Percentiles rank a stretch among this genome's conserved stretches.
These are phyloP conservation scores for Tiliacea aurago DNA, from an alignment of 2,888 invertebrate species.

Conservation along the genomic window DNA sequence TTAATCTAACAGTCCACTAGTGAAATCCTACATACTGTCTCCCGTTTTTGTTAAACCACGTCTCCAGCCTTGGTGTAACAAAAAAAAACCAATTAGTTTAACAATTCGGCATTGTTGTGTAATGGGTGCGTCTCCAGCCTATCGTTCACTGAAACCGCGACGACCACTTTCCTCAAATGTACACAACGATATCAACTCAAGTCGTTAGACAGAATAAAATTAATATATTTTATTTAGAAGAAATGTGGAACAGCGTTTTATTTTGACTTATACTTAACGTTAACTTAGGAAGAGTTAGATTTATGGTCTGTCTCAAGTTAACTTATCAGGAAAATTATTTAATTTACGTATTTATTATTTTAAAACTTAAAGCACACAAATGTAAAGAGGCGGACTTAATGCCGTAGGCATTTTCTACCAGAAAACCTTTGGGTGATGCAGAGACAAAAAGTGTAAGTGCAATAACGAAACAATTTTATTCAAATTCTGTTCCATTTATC, in stretches of 20 bases:
- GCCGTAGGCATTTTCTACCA: neutral
- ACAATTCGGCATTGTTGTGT: slow-evolving; percentile 4
- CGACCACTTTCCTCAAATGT: slow-evolving; percentile 9
- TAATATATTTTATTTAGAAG: neutral
- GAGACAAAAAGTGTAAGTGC: neutral
- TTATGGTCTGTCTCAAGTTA: neutral
- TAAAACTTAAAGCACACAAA: neutral
- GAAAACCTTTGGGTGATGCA: neutral
- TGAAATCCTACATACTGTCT: neutral
- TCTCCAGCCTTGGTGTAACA: neutral
- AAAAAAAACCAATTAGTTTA: slow-evolving; percentile 36
- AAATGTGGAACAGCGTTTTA: neutral
- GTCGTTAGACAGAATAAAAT: neutral
- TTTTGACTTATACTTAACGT: neutral
- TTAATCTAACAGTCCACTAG: neutral
- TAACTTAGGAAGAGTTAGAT: neutral
- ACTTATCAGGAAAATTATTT: neutral
- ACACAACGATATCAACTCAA: slow-evolving; percentile 1
- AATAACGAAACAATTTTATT: neutral
- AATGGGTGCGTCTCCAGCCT: slow-evolving; percentile 13
- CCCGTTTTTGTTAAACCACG: neutral
- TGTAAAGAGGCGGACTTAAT: neutral
- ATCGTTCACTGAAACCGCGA: slow-evolving; percentile 19
- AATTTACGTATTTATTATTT: neutral
- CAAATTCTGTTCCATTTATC: neutral